Conservation (phyloP, 2,797 vertebrate genomes). For the Gymnocypris eckloni region DNA sequence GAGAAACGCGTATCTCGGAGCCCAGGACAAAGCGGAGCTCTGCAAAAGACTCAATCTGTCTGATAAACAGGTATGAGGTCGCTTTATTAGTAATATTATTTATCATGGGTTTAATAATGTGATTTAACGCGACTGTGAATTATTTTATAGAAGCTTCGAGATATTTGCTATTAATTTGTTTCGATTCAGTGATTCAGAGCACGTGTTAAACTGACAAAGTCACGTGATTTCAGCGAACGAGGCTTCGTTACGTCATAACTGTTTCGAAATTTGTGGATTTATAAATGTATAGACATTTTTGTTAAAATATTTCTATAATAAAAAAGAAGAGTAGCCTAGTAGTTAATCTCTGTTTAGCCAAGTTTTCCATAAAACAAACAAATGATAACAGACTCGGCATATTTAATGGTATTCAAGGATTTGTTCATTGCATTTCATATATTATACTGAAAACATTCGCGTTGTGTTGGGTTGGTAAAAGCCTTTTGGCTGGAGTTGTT, state of each 20-base stretch:
- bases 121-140: too few species aligned
- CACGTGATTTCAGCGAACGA: not conserved
- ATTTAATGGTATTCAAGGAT: not conserved
- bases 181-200: not conserved
- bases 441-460: not conserved
- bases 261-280: not conserved
- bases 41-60: conserved; percentile 79
- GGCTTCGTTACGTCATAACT: not conserved
- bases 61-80: conserved; percentile 79
- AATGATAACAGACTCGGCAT: not conserved
- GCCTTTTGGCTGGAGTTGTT: not conserved
- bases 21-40: conserved; percentile 80
- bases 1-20: conserved; percentile 80
- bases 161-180: not conserved
- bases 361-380: not conserved
- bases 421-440: not conserved
- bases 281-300: not conserved
- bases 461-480: not conserved
- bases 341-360: not conserved
- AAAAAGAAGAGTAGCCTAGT: not conserved
- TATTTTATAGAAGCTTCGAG: not conserved
- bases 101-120: too few species aligned
- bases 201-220: not conserved
- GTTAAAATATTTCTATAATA: not conserved
- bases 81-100: too few species aligned